Conservation (phyloP, 2,888 invertebrate species). For the Anodontia alba region DNA sequence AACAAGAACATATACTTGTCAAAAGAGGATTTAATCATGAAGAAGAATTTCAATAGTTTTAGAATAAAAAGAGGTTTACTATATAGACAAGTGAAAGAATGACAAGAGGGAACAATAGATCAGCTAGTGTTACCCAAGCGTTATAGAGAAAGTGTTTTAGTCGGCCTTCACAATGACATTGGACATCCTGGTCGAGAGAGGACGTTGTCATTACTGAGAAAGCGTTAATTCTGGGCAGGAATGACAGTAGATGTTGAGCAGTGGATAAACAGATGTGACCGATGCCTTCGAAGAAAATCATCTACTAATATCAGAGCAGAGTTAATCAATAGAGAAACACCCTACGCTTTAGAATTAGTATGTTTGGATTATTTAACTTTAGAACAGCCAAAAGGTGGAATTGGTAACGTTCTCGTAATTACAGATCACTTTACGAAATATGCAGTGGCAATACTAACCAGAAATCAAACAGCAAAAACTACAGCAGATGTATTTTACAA, state of each 20-base stretch:
- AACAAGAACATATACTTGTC: background rate
- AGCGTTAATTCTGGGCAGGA: conserved; percentile 26
- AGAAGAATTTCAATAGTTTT: conserved; percentile 6
- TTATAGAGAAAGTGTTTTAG: background rate
- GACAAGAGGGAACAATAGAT: background rate
- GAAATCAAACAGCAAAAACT: conserved; percentile 37
- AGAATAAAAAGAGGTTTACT: background rate
- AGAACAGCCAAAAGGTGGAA: conserved; percentile 29
- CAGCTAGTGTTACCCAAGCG: background rate
- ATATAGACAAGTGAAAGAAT: conserved; percentile 3
- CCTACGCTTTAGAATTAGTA: conserved; percentile 29
- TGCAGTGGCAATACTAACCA: conserved; percentile 18
- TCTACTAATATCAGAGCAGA: background rate
- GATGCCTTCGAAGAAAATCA: conserved; percentile 17
- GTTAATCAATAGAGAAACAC: conserved; percentile 14
- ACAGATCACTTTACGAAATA: conserved; percentile 42
- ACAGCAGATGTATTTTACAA: conserved; percentile 30
- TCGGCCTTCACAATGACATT: conserved; percentile 13
- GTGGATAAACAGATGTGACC: background rate
- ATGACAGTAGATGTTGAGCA: conserved; percentile 22
- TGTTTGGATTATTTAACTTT: conserved; percentile 34
- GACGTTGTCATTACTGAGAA: background rate
- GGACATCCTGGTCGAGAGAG: conserved; percentile 21
- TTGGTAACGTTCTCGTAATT: conserved; percentile 20
- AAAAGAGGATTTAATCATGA: conserved; percentile 1